Percentiles rank a stretch among this genome's conserved stretches.
Conservation (phyloP, 2,113 vertebrate species). For the Rhinoderma darwinii region DNA sequence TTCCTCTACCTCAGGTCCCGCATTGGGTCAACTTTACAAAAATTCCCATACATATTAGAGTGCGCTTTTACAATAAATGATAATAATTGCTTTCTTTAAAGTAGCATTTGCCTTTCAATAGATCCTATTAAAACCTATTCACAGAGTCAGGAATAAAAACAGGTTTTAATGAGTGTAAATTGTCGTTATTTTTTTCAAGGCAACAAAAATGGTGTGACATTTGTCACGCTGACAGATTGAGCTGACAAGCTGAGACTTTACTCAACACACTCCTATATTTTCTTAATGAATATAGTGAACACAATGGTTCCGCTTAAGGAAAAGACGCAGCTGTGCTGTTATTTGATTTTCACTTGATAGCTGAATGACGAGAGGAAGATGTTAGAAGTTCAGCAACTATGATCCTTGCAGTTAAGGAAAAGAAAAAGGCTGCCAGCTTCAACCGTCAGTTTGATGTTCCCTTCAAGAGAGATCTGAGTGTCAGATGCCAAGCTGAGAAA, state of each 20-base stretch:
- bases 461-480: constrained; percentile 18
- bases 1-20: too few species aligned
- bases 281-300: not conserved
- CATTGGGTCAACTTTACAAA: not conserved
- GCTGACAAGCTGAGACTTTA: not conserved
- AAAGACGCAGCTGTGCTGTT: not conserved
- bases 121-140: not conserved
- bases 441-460: constrained; percentile 18
- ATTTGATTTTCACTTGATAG: constrained; percentile 38
- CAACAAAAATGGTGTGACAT: not conserved
- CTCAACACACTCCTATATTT: not conserved
- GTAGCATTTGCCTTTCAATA: not conserved
- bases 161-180: not conserved
- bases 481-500: constrained; percentile 27
- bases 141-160: not conserved
- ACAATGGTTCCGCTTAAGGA: constrained; percentile 10
- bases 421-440: constrained; percentile 1
- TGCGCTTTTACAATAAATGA: not conserved
- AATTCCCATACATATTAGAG: too few species aligned
- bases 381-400: constrained; percentile 40
- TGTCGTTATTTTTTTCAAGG: constrained; percentile 15
- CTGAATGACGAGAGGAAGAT: constrained; percentile 26
- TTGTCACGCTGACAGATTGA: not conserved
- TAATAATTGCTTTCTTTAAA: not conserved
- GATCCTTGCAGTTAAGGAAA: constrained; percentile 21